These are phyloP conservation scores for Botia almorhae DNA, from an alignment of 2,797 vertebrate genomes.

Conservation along the genomic window DNA sequence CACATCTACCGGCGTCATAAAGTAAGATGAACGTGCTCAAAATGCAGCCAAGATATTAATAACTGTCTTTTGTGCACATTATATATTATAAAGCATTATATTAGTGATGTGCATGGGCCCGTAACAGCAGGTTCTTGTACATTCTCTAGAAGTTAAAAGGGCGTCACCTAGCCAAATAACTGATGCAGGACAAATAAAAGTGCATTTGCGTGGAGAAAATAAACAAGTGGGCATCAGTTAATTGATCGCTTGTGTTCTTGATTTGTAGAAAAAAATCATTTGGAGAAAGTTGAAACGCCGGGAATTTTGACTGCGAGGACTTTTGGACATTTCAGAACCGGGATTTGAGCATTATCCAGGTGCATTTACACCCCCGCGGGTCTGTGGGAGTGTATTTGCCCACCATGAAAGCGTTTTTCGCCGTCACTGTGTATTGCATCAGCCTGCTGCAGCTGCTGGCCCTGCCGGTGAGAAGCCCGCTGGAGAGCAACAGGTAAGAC, in stretches of 20 bases:
- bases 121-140: too few species aligned
- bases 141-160: too few species aligned
- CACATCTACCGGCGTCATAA: too few species aligned
- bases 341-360: conserved; percentile 58
- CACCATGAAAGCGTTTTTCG: conserved; percentile 72
- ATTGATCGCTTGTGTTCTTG: background rate
- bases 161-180: too few species aligned
- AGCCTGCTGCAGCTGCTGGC: conserved; percentile 80
- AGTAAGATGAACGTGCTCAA: too few species aligned
- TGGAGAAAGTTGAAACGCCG: conserved; percentile 35
- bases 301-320: background rate
- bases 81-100: too few species aligned
- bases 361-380: conserved; percentile 57
- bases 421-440: conserved; percentile 82
- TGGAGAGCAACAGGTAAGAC: conserved; percentile 72
- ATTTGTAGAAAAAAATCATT: background rate
- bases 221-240: background rate
- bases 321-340: conserved; percentile 4
- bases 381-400: conserved; percentile 61
- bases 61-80: too few species aligned
- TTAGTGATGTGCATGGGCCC: too few species aligned
- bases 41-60: too few species aligned
- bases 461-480: conserved; percentile 60
- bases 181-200: too few species aligned
- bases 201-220: background rate